Conservation (phyloP, 2,797 vertebrate species). For the Propithecus perrieri region DNA sequence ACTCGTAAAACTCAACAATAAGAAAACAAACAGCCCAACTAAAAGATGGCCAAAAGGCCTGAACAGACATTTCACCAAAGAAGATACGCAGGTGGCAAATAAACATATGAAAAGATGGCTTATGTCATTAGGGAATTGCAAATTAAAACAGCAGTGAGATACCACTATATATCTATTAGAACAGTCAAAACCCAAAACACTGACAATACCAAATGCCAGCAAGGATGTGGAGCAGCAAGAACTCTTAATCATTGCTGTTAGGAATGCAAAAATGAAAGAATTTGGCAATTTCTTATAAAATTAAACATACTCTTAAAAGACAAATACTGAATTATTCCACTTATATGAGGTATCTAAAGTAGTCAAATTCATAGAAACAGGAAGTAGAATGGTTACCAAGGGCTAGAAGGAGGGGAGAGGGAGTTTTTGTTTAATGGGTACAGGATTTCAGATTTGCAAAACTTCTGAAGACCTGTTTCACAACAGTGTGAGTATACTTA, state of each 20-base stretch:
- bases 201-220: not conserved
- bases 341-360: not conserved
- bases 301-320: not conserved
- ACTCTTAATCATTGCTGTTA: not conserved
- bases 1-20: not conserved
- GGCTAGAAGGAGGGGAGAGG: not conserved
- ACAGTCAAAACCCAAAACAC: not conserved
- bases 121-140: not conserved
- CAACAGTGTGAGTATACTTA: not conserved
- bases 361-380: not conserved
- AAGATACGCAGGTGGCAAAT: not conserved
- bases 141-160: constrained; percentile 7
- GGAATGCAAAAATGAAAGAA: not conserved
- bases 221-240: not conserved
- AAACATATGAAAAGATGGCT: not conserved
- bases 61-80: not conserved
- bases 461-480: not conserved
- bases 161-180: not conserved
- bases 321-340: not conserved
- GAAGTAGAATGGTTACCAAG: not conserved
- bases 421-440: not conserved
- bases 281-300: not conserved
- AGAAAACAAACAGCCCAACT: not conserved
- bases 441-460: not conserved
- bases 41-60: not conserved